Conservation (phyloP, 1,140 invertebrate species). For the Eupristina koningsbergeri region DNA sequence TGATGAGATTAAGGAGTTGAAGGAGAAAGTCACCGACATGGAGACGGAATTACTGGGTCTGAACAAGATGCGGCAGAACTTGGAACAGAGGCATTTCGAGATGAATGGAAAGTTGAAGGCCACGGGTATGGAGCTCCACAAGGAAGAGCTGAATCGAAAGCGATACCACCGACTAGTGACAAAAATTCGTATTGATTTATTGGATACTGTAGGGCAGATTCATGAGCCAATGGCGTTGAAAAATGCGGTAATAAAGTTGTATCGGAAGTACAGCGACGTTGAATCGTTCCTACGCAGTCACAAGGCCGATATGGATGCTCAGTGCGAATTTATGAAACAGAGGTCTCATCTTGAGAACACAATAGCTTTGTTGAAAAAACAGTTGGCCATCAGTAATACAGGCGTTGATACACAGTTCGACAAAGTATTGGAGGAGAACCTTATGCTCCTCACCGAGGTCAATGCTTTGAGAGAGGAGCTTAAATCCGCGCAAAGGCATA, state of each 20-base stretch:
- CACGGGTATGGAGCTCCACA: slow-evolving; percentile 79
- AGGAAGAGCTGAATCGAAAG: slow-evolving; percentile 78
- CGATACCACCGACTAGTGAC: slow-evolving; percentile 80
- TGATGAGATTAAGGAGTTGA: slow-evolving; percentile 84
- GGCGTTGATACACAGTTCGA: slow-evolving; percentile 68
- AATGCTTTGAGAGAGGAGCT: slow-evolving; percentile 81
- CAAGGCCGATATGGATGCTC: slow-evolving; percentile 80
- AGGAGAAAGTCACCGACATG: slow-evolving; percentile 84
- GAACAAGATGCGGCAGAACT: slow-evolving; percentile 77
- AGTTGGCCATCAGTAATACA: slow-evolving; percentile 71
- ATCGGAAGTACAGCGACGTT: slow-evolving; percentile 83
- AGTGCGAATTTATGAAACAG: slow-evolving; percentile 85
- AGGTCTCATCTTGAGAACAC: slow-evolving; percentile 85
- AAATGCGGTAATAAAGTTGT: slow-evolving; percentile 82
- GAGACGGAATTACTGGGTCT: slow-evolving; percentile 82
- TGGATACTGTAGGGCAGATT: slow-evolving; percentile 82
- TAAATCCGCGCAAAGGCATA: slow-evolving; percentile 77
- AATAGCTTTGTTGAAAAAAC: slow-evolving; percentile 77
- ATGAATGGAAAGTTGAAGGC: slow-evolving; percentile 83
- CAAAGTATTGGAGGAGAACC: slow-evolving; percentile 81
- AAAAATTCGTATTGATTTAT: slow-evolving; percentile 85
- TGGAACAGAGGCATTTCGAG: slow-evolving; percentile 82
- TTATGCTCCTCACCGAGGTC: slow-evolving; percentile 82
- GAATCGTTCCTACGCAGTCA: slow-evolving; percentile 78
- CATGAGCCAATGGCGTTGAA: slow-evolving; percentile 85